A percentile compares a stretch with the other conserved stretches of the same genome.
Conservation (phyloP, 30 jellyfish, hydroid and myxozoan genomes). For the Pelagia noctiluca region DNA sequence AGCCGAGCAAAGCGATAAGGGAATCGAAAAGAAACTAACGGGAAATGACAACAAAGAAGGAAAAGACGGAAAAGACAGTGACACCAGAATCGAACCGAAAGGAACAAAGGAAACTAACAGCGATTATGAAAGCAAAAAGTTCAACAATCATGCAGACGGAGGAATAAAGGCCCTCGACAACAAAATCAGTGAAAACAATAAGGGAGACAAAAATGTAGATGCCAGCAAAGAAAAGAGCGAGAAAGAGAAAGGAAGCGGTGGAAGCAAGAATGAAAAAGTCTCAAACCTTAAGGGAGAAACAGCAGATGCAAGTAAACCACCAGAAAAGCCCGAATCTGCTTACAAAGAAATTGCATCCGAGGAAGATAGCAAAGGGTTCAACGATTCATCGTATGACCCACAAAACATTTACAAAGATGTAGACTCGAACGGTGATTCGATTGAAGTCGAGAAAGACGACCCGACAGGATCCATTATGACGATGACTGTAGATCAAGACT, state of each 20-base stretch:
- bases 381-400: constrained; percentile 15
- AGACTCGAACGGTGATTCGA: constrained; percentile 58
- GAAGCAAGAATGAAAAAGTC: neutral
- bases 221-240: neutral
- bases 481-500: constrained; percentile 71
- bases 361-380: neutral
- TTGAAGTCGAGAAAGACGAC: constrained; percentile 62
- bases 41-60: neutral
- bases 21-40: neutral
- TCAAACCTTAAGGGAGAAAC: neutral
- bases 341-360: constrained; percentile 48
- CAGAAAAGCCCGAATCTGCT: constrained; percentile 18
- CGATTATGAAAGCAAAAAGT: neutral
- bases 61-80: neutral
- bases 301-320: neutral
- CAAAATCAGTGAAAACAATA: neutral
- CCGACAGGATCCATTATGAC: constrained; percentile 68
- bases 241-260: constrained; percentile 3
- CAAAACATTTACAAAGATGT: constrained; percentile 54
- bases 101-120: neutral
- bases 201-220: neutral
- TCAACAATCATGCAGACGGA: neutral
- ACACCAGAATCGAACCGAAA: neutral
- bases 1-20: constrained; percentile 3
- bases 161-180: neutral